phyloP scores from a whole-genome alignment of 2,888 invertebrate genomes.

The Muschampia plurimacula region DNA sequence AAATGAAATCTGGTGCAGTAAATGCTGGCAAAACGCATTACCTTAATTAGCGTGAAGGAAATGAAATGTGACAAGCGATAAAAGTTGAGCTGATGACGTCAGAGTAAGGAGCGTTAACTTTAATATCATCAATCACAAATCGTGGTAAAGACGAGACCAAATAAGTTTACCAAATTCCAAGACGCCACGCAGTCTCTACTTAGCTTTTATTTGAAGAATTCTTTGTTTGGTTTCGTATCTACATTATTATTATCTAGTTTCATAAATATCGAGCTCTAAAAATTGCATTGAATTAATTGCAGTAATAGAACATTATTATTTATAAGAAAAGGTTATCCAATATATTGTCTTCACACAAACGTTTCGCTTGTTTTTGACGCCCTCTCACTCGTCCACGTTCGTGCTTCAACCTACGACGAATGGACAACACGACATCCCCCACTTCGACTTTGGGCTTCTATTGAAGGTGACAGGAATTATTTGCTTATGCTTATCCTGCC shows the following conservation, averaged over 20 bases:
- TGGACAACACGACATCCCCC: no score
- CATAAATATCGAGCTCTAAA: no score
- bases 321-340: no score
- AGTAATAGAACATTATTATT: not conserved
- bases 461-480: no score
- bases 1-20: slow-evolving; percentile 2
- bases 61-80: slow-evolving; percentile 27
- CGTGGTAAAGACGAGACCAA: not conserved
- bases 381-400: no score
- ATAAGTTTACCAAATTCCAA: not conserved
- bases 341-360: no score
- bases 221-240: no score
- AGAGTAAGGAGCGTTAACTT: slow-evolving; percentile 9
- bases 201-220: not conserved
- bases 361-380: no score
- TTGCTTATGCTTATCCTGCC: no score
- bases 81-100: slow-evolving; percentile 12
- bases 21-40: slow-evolving; percentile 16
- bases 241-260: no score
- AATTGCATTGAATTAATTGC: not conserved
- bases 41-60: slow-evolving; percentile 12
- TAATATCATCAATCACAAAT: slow-evolving; percentile 12
- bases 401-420: no score
- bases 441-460: no score
- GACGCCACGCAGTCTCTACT: not conserved